Evolutionary conservation across 2,113 vertebrate species (phyloP).

Genomic region (Notechis scutatus): DNA sequence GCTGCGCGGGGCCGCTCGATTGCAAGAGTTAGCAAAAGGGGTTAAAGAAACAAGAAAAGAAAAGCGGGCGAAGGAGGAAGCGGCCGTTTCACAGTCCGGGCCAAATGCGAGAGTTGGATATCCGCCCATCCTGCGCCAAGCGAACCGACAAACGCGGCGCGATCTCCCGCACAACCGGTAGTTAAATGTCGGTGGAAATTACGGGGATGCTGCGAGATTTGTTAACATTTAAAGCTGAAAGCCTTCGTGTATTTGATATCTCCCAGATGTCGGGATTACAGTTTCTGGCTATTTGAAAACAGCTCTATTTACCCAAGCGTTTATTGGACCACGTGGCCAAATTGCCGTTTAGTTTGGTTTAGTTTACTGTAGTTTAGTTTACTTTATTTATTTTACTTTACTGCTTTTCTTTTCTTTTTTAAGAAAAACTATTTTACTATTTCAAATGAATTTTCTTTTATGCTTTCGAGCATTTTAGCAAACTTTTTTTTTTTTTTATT

Average conservation of each 20-base stretch:
- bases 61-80: not conserved
- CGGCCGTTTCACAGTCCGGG: not conserved
- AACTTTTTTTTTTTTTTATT: not conserved
- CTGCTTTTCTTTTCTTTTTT: not conserved
- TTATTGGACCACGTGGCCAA: not conserved
- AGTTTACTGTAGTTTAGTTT: too few species aligned
- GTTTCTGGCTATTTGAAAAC: not conserved
- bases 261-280: not conserved
- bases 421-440: not conserved
- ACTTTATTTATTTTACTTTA: too few species aligned
- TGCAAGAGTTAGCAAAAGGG: not conserved
- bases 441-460: not conserved
- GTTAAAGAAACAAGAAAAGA: too few species aligned
- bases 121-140: not conserved
- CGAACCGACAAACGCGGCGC: not conserved
- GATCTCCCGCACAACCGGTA: not conserved
- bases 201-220: not conserved
- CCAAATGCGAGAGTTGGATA: not conserved
- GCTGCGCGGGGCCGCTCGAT: not conserved
- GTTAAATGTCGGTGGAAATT: not conserved
- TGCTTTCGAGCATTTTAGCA: not conserved
- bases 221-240: not conserved
- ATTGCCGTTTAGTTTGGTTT: not conserved
- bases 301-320: not conserved
- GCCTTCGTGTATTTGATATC: not conserved